These are phyloP conservation scores for Stichodactyla helianthus DNA, from an alignment of 64 coral and sea anemone species.

Conservation along the genomic window DNA sequence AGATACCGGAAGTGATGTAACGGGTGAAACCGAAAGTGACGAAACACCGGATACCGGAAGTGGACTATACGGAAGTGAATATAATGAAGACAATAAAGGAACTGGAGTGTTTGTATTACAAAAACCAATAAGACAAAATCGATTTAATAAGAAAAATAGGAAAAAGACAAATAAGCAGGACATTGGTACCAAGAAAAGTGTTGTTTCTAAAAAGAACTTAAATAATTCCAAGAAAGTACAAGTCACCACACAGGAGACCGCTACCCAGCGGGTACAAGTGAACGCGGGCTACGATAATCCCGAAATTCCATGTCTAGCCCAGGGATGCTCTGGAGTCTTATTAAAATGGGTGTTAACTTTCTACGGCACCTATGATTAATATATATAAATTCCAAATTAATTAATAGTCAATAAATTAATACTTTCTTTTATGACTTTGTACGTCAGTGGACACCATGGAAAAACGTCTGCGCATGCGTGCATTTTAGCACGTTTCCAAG, in stretches of 20 bases:
- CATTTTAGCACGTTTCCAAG: too few species aligned
- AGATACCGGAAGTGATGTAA: neutral
- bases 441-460: neutral
- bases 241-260: conserved; percentile 78
- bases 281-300: conserved; percentile 98
- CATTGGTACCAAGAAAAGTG: conserved; percentile 41
- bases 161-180: conserved; percentile 44
- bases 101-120: conserved; percentile 6
- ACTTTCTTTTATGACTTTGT: conserved; percentile 5
- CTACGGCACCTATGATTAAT: conserved; percentile 62
- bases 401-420: conserved; percentile 15
- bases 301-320: conserved; percentile 73
- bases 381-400: neutral
- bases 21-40: neutral
- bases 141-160: conserved; percentile 15
- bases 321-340: conserved; percentile 81
- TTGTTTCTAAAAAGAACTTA: conserved; percentile 49
- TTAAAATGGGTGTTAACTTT: conserved; percentile 83
- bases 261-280: conserved; percentile 95
- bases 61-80: conserved; percentile 24
- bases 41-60: conserved; percentile 1
- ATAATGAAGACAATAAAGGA: neutral
- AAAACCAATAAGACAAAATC: neutral
- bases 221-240: conserved; percentile 83
- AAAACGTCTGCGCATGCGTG: neutral